phyloP scores from a whole-genome alignment of 2,888 invertebrate species.

The Muscina levida region DNA sequence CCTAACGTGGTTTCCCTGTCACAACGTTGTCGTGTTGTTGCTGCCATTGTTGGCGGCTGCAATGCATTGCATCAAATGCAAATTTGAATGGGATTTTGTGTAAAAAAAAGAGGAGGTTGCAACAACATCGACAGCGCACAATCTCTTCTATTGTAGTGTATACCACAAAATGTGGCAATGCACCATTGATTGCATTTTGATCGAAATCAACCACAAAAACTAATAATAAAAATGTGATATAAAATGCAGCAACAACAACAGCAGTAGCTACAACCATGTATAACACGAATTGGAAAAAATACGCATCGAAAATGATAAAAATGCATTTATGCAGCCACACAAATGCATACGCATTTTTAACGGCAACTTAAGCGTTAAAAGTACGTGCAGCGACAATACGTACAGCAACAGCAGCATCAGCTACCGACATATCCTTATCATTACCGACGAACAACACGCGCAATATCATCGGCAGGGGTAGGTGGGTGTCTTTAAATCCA shows the following conservation, averaged over 20 bases:
- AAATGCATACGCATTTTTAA: constrained; percentile 17
- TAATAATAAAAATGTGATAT: constrained; percentile 69
- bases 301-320: constrained; percentile 28
- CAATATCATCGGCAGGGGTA: not conserved
- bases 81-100: constrained; percentile 23
- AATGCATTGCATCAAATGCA: not conserved
- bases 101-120: constrained; percentile 46
- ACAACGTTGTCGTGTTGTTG: not conserved
- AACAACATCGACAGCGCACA: constrained; percentile 7
- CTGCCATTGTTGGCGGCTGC: not conserved
- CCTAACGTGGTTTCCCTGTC: constrained; percentile 1
- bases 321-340: constrained; percentile 23
- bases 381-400: not conserved
- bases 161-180: constrained; percentile 70
- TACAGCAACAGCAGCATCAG: constrained; percentile 2
- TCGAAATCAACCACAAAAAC: constrained; percentile 75
- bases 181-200: constrained; percentile 72
- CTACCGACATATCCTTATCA: constrained; percentile 13
- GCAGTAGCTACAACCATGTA: not conserved
- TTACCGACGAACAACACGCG: not conserved
- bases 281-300: not conserved
- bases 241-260: constrained; percentile 23
- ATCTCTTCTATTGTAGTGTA: constrained; percentile 41
- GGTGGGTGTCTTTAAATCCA: too few relatives aligned
- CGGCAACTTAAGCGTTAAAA: not conserved